These are phyloP conservation scores for Rhagoletis pomonella DNA, from an alignment of 1,140 invertebrate genomes.

Conservation along the genomic window DNA sequence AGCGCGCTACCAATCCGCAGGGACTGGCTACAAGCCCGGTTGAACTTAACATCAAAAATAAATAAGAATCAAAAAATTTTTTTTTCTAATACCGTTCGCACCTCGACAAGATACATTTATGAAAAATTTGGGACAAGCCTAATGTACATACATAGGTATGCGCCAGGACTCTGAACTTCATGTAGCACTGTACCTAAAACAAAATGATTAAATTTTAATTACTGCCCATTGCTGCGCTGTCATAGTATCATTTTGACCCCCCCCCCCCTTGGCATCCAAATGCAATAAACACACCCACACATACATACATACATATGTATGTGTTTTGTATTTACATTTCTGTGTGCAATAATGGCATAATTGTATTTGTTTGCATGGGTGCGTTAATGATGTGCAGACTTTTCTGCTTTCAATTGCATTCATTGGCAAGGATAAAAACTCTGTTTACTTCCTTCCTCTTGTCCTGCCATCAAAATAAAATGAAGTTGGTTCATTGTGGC, in stretches of 20 bases:
- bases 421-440: neutral
- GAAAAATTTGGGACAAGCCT: no score
- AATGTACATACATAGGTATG: neutral
- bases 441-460: neutral
- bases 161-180: neutral
- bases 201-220: constrained; percentile 8
- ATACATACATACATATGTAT: neutral
- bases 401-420: neutral
- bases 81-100: no score
- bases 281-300: neutral
- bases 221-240: neutral
- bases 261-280: neutral
- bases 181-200: neutral
- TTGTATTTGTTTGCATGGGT: neutral
- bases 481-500: neutral
- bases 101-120: no score
- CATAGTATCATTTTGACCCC: neutral
- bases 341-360: neutral
- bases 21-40: no score
- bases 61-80: no score
- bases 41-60: no score
- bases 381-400: constrained; percentile 2
- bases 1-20: no score
- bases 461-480: neutral
- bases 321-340: no score